Conservation (phyloP, 1,140 invertebrate species). For the Drosophila ambigua region DNA sequence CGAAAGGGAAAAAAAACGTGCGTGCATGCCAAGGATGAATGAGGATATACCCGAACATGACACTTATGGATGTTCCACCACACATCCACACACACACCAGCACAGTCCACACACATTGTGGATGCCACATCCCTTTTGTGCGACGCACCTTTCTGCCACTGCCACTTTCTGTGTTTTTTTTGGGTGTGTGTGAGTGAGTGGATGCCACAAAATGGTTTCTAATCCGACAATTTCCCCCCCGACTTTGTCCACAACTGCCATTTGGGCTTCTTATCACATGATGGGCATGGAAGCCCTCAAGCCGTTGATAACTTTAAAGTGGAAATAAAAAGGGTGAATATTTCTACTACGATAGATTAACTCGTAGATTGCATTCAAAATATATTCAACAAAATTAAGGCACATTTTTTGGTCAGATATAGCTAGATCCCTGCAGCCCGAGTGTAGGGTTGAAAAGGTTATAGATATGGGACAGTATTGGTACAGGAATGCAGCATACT, state of each 20-base stretch:
- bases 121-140: constrained; percentile 56
- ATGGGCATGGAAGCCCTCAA: constrained; percentile 36
- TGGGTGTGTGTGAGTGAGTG: constrained; percentile 16
- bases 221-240: constrained; percentile 64
- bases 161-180: constrained; percentile 12
- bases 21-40: constrained; percentile 82
- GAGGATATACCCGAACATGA: constrained; percentile 81
- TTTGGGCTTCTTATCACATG: constrained; percentile 59
- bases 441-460: neutral
- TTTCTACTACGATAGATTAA: neutral
- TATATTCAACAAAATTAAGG: neutral
- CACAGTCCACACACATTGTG: constrained; percentile 15
- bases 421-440: too few species aligned
- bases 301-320: constrained; percentile 63
- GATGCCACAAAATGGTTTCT: constrained; percentile 61
- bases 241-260: constrained; percentile 39
- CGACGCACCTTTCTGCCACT: constrained; percentile 50
- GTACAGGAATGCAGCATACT: neutral
- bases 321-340: constrained; percentile 43
- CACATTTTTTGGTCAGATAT: neutral
- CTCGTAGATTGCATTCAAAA: neutral
- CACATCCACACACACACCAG: constrained; percentile 40
- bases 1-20: constrained; percentile 75
- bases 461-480: neutral
- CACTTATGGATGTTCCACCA: constrained; percentile 80